Base-by-base conservation (phyloP, 1,140 invertebrate genomes). In the Drosophila auraria region DNA sequence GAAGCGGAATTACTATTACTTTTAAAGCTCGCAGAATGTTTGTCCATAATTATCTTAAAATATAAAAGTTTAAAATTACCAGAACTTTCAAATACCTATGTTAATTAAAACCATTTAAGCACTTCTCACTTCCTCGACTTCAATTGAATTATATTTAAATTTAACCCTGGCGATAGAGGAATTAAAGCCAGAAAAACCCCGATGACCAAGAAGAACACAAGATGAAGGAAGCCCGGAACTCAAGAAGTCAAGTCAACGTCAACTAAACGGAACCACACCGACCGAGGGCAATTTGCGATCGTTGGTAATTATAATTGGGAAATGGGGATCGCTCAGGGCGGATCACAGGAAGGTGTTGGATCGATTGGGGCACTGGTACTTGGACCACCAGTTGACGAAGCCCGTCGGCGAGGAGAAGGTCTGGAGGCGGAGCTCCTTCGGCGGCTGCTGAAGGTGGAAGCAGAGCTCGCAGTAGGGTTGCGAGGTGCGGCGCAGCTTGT, bases 231-330 rank as follows among this genome's bases (percentile, higher is more conserved):
- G 17, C 27, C n/a, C 40, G 5, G 6, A 53, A 64, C 38, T 51
- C 17, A 40, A 20, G 23, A 54, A 30, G 27, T 50, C 36, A 36
- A 36, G 36, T 4, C 47, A 51, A 27, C 3, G 25, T 23, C 11
- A 57, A 64, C 15, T 70, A 23, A 72, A 44, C 44, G 27, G 15
- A 58, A 42, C 23, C 45, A 62, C 25, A 69, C 38, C 66, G 38
- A 54, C 61, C 58, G 50, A 62, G 23, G 68, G 66, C 79, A 78
- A 90, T 90, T 82, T 78, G 61, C 65, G 51, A 61, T 75, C 77
- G 36, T 33, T 42, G 72, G 71, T 72, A 89, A 83, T 78, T 84
- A 81, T 90, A 73, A 75, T 70, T 81, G 47, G 8, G 50, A 2
- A 30, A 30, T 7, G 11, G 27, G n/a, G 20, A 36, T 30, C 2